Evolutionary conservation across 2,888 invertebrate genomes (phyloP), one percentile per base, ranked within the genome.

Genomic region (Acanthacorydalis orientalis): DNA sequence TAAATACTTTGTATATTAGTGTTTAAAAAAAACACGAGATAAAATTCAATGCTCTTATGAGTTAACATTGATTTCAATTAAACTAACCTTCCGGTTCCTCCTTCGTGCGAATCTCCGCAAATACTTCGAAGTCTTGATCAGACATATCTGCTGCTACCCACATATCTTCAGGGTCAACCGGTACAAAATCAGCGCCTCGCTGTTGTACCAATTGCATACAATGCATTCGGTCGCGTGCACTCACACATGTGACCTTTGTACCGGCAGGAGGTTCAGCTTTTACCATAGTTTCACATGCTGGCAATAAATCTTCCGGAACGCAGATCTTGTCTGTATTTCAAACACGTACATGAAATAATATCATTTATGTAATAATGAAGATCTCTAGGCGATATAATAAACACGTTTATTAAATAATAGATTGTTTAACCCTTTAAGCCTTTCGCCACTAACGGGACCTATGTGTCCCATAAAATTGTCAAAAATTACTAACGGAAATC

Each of bases 121-220:
- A 75, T 6, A 88, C 72, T 1, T 79, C 77, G 59, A 82, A 83
- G 63, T 86, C 80, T 61, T 83, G 75, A 60, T 84, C 76, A 16
- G 75, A 75, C 46, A 77, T 70, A 53, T 80, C 79, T 40, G 78
- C 73, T 1, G 86, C 88, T 40, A 90, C 76, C 61, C 88, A 90
- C 77, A 89, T 85, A 58, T 89, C 88, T 57, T 89, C 89, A 3
- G 91, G 87, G 59, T 90, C 89, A 2, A 83, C 80, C 7, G 82
- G 80, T 31, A 83, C 77, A 48, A 90, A 74, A 62, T 92, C 91
- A 1, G 89, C 90, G 58, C 80, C 75, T 23, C 82, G 75, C 53
- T 77, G 73, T 52, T 83, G 79, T 8, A 92, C 80, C 61, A 77
- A 75, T 50, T 76, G 73, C 56, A 90, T 73, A 58, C 91, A 92